Evolutionary conservation across 2,797 vertebrate genomes (phyloP).

Genomic region (Jordanella pulchra): DNA sequence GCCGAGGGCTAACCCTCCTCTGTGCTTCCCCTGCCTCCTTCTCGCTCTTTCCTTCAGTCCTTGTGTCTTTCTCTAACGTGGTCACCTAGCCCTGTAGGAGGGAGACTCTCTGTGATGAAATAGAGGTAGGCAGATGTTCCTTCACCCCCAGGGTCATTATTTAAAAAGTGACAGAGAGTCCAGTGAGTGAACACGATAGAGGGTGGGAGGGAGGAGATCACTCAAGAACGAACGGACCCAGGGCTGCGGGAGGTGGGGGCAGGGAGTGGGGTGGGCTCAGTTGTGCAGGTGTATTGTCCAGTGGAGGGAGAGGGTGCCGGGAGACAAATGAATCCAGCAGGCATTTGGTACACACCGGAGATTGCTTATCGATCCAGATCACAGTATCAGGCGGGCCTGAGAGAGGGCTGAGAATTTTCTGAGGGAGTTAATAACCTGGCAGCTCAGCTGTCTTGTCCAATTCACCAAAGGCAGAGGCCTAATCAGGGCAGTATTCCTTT

Average conservation of each 20-base stretch:
- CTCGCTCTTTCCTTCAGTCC: conserved; percentile 27
- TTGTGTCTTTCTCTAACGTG: conserved; percentile 50
- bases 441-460: conserved; percentile 99
- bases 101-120: conserved; percentile 86
- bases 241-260: background rate
- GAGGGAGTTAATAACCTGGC: conserved; percentile 99
- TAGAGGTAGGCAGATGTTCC: conserved; percentile 86
- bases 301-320: conserved; percentile 83
- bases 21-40: conserved; percentile 66
- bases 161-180: conserved; percentile 86
- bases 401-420: conserved; percentile 98
- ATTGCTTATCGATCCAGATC: conserved; percentile 99
- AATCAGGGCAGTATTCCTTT: conserved; percentile 99
- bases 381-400: conserved; percentile 91
- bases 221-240: conserved; percentile 37
- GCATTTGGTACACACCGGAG: conserved; percentile 99
- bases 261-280: conserved; percentile 43
- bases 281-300: conserved; percentile 91
- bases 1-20: conserved; percentile 78
- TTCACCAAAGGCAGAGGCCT: conserved; percentile 98
- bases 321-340: conserved; percentile 99
- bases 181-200: conserved; percentile 62
- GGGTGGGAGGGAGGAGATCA: conserved; percentile 45
- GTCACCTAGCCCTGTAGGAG: conserved; percentile 69
- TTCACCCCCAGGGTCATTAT: conserved; percentile 92